Conservation (phyloP, 2,888 invertebrate genomes). For the Acanthosepion pharaonis region DNA sequence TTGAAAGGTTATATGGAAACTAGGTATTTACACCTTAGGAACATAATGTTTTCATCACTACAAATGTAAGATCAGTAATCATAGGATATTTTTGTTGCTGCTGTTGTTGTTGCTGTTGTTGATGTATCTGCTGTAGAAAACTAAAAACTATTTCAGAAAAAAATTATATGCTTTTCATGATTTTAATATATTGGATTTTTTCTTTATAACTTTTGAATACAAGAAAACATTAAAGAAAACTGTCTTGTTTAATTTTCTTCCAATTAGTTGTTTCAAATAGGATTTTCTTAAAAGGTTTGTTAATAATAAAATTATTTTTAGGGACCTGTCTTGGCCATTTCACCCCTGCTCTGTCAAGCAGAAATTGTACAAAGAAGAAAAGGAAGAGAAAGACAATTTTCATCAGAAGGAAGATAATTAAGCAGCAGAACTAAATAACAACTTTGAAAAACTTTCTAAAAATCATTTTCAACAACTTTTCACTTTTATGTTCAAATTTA, state of each 20-base stretch:
- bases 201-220: not conserved
- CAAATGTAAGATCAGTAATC: not conserved
- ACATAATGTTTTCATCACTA: slow-evolving; percentile 7
- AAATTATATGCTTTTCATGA: not conserved
- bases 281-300: not conserved
- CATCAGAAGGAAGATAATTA: not conserved
- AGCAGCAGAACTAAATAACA: too few relatives aligned
- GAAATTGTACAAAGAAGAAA: not conserved
- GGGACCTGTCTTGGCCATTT: not conserved
- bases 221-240: not conserved
- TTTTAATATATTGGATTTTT: not conserved
- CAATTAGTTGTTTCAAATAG: not conserved
- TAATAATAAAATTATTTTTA: not conserved
- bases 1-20: slow-evolving; percentile 1
- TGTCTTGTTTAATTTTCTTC: not conserved
- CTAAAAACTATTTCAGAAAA: not conserved
- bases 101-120: not conserved
- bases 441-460: too few relatives aligned
- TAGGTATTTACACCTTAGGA: not conserved
- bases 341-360: not conserved
- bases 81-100: not conserved
- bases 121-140: not conserved
- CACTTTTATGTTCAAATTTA: not conserved
- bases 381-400: not conserved
- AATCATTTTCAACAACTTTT: not conserved